Conservation (phyloP, 2,113 vertebrate genomes). For the Odobenus rosmarus region DNA sequence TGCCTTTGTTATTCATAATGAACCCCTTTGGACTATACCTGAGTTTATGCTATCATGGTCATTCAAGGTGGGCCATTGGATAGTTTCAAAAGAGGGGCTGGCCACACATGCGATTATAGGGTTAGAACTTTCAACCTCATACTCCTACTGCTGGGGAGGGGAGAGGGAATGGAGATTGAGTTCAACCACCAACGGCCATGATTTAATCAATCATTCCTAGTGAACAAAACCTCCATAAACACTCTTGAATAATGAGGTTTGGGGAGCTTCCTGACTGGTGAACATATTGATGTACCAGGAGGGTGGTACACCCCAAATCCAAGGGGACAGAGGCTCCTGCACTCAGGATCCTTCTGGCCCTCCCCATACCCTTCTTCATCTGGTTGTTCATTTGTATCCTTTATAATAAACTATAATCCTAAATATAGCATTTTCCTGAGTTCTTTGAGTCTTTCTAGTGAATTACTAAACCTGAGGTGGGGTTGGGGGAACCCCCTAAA, state of each 20-base stretch:
- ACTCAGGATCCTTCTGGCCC: background rate
- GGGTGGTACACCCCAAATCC: accelerated
- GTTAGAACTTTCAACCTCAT: background rate
- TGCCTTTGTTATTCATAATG: background rate
- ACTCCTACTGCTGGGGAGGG: background rate
- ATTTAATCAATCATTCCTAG: background rate
- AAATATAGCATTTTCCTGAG: background rate
- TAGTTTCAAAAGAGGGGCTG: background rate
- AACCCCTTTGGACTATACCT: background rate
- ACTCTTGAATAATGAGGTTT: background rate
- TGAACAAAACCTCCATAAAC: background rate
- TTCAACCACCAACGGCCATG: background rate
- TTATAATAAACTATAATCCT: background rate
- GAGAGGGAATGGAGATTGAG: background rate
- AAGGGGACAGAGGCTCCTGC: background rate
- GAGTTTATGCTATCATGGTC: background rate
- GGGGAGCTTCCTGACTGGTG: background rate
- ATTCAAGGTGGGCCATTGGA: background rate
- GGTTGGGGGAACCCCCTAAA: background rate
- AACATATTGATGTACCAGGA: background rate
- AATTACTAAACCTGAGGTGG: background rate
- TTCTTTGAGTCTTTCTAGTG: background rate
- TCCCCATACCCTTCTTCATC: background rate
- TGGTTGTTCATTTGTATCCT: background rate
- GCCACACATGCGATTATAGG: background rate